Base-by-base conservation (phyloP, 2,888 invertebrate genomes). In the Hipparchia sbordonii region DNA sequence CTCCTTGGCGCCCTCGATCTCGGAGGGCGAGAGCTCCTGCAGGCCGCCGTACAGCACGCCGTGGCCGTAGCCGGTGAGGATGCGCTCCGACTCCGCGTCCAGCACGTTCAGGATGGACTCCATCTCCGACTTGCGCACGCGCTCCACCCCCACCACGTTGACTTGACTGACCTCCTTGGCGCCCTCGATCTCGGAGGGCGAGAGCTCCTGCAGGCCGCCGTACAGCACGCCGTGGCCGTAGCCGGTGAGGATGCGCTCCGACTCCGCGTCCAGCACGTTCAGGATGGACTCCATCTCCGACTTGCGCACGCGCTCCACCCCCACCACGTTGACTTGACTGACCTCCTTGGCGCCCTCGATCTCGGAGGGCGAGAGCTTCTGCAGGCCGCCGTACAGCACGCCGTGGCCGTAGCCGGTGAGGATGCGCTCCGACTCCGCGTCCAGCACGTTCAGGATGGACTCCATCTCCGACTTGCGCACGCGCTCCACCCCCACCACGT, bases 11-110 rank as follows among this genome's bases (percentile, higher is more conserved):
- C 65, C 68, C 13, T 71, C 75, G 6, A 61, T 54, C 6, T 75
- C 73, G 0, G 68, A 70, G 7, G 67, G 52, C n/a, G 79, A 81
- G 2, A 80, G 77, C 12, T 83, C 84, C 79, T 89, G 89, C 83
- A 93, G 85, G 71, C 93, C 93, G 12, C 90, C 93, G 77, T 92
- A 93, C 60, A 93, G 82, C 69, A 92, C 90, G 23, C 85, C 83
- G 51, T 84, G 85, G 74, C 89, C 81, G 81, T 87, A 91, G 8
- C 89, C 90, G 76, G 90, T 86, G 72, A 93, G 79, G 72, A 93
- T 92, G 67, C 92, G 90, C 56, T 93, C 92, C 2, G 91, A 84
- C 79, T 92, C 92, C 46, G 89, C 91, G 77, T 93, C 93, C 77
- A 93, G 74, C 52, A 92, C 82, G 73, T 86, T 89, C 72, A 93